Evolutionary conservation across 2,113 vertebrate genomes (phyloP), one percentile per base, ranked within the genome.

Genomic region (Machaerirhynchus nigripectus): DNA sequence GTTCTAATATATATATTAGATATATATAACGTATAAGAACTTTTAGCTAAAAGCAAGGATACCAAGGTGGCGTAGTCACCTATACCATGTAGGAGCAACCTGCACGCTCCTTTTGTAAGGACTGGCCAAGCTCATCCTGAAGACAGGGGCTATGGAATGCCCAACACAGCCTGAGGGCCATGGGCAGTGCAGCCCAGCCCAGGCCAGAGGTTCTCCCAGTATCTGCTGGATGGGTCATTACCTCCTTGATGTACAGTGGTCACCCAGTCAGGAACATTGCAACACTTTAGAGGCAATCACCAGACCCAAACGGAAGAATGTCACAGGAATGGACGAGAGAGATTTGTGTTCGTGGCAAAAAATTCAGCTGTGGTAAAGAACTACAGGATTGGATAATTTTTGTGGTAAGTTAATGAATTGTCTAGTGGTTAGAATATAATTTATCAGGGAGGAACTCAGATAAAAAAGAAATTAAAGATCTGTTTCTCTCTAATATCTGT

Each of bases 1-100:
- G n/a, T n/a, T n/a, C n/a, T n/a, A n/a, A n/a, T n/a, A n/a, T n/a
- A n/a, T n/a, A n/a, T n/a, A n/a, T n/a, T n/a, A n/a, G n/a, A n/a
- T n/a, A n/a, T n/a, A n/a, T n/a, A n/a, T n/a, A n/a, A n/a, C n/a
- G n/a, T n/a, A n/a, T n/a, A n/a, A n/a, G n/a, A n/a, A 18, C 6
- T 68, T 77, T 44, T 40, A 67, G 19, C 47, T 15, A 37, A 61
- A 46, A 28, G 5, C 27, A 77, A 77, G 37, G 53, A 23, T 33
- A 31, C 1, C 2, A 16, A n/a, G 11, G 20, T 52, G n/a, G 1
- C 5, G 3, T 35, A 15, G 33, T 24, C 1, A 0, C 20, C n/a
- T 57, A 3, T 63, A n/a, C 4, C 6, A 18, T 10, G 15, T 18
- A 11, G 33, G 20, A 86, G 15, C 4, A 52, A 10, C 15, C 5